Evolutionary conservation across 92 coral and sea anemone species (phyloP).

Genomic region (Porites rus): DNA sequence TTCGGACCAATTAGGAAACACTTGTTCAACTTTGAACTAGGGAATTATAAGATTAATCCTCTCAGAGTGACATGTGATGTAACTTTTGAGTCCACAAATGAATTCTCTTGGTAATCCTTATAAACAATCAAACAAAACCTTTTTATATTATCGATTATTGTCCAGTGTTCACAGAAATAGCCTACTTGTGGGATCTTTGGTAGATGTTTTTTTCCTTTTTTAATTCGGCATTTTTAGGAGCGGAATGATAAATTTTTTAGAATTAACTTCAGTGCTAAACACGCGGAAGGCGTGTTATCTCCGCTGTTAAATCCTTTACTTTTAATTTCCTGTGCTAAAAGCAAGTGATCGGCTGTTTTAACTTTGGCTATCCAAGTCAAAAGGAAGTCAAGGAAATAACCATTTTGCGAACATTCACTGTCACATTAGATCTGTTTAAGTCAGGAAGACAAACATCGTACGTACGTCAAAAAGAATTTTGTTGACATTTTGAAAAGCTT

Average conservation of each 20-base stretch:
- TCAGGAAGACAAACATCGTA: neutral
- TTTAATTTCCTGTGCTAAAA: constrained; percentile 21
- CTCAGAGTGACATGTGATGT: neutral
- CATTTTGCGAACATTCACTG: neutral
- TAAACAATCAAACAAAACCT: no score
- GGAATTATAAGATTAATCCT: neutral
- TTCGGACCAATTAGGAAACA: neutral
- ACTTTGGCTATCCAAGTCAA: neutral
- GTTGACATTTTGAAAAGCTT: neutral
- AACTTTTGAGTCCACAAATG: no score
- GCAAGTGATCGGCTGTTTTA: neutral
- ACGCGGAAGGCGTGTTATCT: constrained; percentile 5
- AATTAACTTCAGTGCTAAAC: neutral
- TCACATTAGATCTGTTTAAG: neutral
- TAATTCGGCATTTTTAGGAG: no score
- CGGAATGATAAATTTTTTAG: no score
- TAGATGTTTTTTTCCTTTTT: no score
- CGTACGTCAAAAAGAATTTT: neutral
- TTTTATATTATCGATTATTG: no score
- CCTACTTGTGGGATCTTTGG: no score
- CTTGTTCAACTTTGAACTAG: neutral
- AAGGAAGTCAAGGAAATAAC: neutral
- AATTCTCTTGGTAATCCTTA: no score
- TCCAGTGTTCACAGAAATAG: no score
- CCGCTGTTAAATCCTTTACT: neutral